A percentile compares a stretch with the other conserved stretches of the same genome.
phyloP scores from a whole-genome alignment of 1,140 invertebrate species.

The Cyphomyrmex costatus region DNA sequence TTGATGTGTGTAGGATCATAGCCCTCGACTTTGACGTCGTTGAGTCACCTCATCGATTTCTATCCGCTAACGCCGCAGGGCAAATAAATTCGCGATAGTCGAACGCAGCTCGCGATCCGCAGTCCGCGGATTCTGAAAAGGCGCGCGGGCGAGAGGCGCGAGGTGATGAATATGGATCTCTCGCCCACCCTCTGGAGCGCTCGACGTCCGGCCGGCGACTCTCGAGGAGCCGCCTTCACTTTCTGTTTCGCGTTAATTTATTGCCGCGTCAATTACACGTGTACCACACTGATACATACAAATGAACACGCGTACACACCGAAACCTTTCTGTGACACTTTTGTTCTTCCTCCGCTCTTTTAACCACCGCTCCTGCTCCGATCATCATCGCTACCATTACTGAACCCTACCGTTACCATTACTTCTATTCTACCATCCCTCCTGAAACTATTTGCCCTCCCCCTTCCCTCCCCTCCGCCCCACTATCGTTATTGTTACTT shows the following conservation, averaged over 20 bases:
- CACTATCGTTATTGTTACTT: conserved; percentile 40
- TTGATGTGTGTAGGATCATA: conserved; percentile 86
- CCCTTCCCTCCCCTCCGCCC: no score
- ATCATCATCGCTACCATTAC: conserved; percentile 4
- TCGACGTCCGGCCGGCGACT: conserved; percentile 62
- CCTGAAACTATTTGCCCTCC: conserved; percentile 13
- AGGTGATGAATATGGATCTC: conserved; percentile 1
- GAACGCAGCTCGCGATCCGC: conserved; percentile 19
- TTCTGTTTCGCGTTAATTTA: conserved; percentile 72
- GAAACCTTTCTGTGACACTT: conserved; percentile 69
- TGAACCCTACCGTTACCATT: not conserved
- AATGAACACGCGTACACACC: conserved; percentile 32
- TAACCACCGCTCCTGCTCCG: conserved; percentile 33
- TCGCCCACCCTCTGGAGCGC: conserved; percentile 53
- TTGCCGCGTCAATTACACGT: conserved; percentile 83
- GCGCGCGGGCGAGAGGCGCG: conserved; percentile 36
- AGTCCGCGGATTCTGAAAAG: conserved; percentile 1
- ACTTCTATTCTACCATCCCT: conserved; percentile 24
- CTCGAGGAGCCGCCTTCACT: conserved; percentile 66
- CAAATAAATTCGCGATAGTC: conserved; percentile 53
- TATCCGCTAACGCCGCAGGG: conserved; percentile 79
- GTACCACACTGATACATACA: conserved; percentile 15
- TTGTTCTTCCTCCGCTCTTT: conserved; percentile 66
- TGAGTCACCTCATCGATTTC: conserved; percentile 85
- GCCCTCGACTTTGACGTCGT: conserved; percentile 84